These are phyloP conservation scores for Nomada fabriciana DNA, from an alignment of 2,888 invertebrate genomes.

Conservation along the genomic window DNA sequence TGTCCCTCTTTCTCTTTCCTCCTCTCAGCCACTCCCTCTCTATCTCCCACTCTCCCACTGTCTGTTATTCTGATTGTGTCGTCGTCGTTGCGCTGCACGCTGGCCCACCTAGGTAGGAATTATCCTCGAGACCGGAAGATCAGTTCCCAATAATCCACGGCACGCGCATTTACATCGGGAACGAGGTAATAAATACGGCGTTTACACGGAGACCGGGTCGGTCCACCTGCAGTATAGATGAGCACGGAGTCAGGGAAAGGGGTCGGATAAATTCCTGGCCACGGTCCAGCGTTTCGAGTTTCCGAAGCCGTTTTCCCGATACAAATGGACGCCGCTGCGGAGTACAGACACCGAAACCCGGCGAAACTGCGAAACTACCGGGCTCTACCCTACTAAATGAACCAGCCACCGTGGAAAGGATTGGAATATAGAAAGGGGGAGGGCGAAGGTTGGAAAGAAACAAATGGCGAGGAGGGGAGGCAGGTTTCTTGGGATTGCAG, in stretches of 20 bases:
- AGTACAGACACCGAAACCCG: conserved; percentile 56
- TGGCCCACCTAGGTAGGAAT: conserved; percentile 61
- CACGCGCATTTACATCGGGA: conserved; percentile 79
- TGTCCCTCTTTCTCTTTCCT: background rate
- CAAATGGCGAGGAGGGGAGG: conserved; percentile 6
- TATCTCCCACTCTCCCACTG: too few relatives aligned
- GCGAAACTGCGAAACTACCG: conserved; percentile 74
- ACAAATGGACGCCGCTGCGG: conserved; percentile 74
- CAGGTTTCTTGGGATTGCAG: conserved; percentile 10
- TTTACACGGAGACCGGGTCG: conserved; percentile 70
- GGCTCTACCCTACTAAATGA: conserved; percentile 62
- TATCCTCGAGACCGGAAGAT: conserved; percentile 75
- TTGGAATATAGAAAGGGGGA: background rate
- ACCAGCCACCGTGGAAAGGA: conserved; percentile 47
- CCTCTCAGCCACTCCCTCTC: background rate
- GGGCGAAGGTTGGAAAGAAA: background rate
- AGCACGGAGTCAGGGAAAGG: conserved; percentile 39
- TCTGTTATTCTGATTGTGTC: conserved; percentile 4
- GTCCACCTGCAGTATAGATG: conserved; percentile 68
- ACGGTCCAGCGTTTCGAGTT: conserved; percentile 76
- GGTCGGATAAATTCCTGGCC: conserved; percentile 80
- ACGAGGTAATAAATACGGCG: conserved; percentile 78
- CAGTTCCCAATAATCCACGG: conserved; percentile 78
- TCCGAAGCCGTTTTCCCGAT: conserved; percentile 73
- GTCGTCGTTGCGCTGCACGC: conserved; percentile 11